Percentiles rank a stretch among this genome's conserved stretches.
phyloP scores from a whole-genome alignment of 2,113 vertebrate species.

The Peromyscus californicus region DNA sequence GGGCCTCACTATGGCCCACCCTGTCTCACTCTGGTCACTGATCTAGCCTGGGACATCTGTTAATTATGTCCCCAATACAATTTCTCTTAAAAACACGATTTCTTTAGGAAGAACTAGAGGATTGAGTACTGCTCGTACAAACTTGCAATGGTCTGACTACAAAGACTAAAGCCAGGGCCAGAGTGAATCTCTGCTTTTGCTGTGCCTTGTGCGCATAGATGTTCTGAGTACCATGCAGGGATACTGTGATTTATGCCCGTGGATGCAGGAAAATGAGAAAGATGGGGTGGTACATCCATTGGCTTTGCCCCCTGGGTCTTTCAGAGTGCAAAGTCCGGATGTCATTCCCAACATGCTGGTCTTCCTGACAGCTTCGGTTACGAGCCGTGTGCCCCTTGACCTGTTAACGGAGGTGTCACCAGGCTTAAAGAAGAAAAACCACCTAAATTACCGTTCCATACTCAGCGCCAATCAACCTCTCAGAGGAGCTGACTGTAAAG shows the following conservation, averaged over 20 bases:
- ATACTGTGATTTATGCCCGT: background rate
- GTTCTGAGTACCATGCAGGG: background rate
- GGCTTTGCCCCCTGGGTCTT: slow-evolving; percentile 66
- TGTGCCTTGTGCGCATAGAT: slow-evolving; percentile 1
- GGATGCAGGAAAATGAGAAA: slow-evolving; percentile 17
- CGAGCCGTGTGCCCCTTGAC: background rate
- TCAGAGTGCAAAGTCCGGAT: slow-evolving; percentile 71
- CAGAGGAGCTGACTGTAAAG: slow-evolving; percentile 57
- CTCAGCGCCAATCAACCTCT: slow-evolving; percentile 13
- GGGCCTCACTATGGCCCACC: background rate
- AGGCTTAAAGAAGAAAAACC: slow-evolving; percentile 61
- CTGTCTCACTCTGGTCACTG: background rate
- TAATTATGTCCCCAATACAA: slow-evolving; percentile 75
- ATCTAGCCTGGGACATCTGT: slow-evolving; percentile 70
- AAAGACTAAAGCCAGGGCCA: slow-evolving; percentile 62
- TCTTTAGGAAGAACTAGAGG: slow-evolving; percentile 15
- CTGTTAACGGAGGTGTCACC: slow-evolving; percentile 50
- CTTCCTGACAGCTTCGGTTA: slow-evolving; percentile 66
- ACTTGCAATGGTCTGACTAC: slow-evolving; percentile 52
- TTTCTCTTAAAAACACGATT: slow-evolving; percentile 78
- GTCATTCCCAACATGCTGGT: slow-evolving; percentile 35
- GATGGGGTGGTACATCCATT: slow-evolving; percentile 1
- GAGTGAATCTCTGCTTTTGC: slow-evolving; percentile 49
- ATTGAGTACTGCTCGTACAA: slow-evolving; percentile 1
- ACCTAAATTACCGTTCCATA: slow-evolving; percentile 46